phyloP scores from a whole-genome alignment of 2,888 invertebrate genomes.

The Drosophila birchii region DNA sequence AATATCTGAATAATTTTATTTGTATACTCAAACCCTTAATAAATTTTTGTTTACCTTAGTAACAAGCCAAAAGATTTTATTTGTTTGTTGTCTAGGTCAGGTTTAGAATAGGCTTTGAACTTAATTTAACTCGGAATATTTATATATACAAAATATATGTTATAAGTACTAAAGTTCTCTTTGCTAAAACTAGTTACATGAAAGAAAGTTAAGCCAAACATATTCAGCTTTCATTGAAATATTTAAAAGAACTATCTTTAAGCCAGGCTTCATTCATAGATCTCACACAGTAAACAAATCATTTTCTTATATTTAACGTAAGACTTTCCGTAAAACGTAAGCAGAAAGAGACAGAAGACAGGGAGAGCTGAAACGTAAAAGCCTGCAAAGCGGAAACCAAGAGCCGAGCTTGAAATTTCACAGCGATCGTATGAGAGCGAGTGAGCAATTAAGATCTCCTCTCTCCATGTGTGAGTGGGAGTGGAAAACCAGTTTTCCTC shows the following conservation, averaged over 20 bases:
- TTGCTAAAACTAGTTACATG: background rate
- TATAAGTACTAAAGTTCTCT: background rate
- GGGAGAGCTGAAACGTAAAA: slow-evolving; percentile 51
- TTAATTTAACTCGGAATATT: no score
- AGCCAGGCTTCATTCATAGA: background rate
- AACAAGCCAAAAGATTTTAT: background rate
- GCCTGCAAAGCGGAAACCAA: slow-evolving; percentile 49
- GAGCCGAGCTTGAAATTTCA: slow-evolving; percentile 6
- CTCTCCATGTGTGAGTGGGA: slow-evolving; percentile 61
- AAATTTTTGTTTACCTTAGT: background rate
- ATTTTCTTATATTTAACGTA: background rate
- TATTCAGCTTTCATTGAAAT: background rate
- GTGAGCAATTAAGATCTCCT: slow-evolving; percentile 6
- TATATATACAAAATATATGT: background rate
- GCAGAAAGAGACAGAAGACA: slow-evolving; percentile 1
- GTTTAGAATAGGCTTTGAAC: background rate
- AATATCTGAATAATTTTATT: background rate
- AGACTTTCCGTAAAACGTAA: slow-evolving; percentile 7
- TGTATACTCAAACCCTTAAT: no score
- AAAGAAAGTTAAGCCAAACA: background rate
- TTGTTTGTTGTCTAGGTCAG: slow-evolving; percentile 8
- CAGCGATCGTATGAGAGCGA: slow-evolving; percentile 10
- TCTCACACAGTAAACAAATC: no score
- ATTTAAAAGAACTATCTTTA: background rate
- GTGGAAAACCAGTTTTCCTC: slow-evolving; percentile 70